Evolutionary conservation across 2,888 invertebrate genomes (phyloP).

Genomic region (Parnassius smintheus): DNA sequence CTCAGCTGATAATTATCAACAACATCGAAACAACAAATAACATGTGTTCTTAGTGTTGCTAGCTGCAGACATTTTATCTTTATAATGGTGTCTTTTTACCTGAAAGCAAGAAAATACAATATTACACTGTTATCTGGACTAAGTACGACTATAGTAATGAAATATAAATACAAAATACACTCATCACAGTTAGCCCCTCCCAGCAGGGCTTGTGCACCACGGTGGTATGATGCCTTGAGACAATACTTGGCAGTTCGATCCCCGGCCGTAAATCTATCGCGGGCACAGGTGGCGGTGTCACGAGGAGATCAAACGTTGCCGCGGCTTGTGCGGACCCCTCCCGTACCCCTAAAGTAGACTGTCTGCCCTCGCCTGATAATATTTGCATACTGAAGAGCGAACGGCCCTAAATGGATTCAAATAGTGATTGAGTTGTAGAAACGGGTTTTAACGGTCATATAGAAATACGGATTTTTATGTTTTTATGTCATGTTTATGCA

Average conservation of each 20-base stretch:
- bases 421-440: conserved; percentile 42
- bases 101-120: too few relatives aligned
- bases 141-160: background rate
- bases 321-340: conserved; percentile 46
- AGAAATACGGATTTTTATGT: background rate
- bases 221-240: conserved; percentile 28
- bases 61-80: too few relatives aligned
- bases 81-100: too few relatives aligned
- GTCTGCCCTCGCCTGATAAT: conserved; percentile 38
- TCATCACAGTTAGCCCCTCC: background rate
- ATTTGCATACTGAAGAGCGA: conserved; percentile 58
- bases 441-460: conserved; percentile 19
- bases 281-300: conserved; percentile 55
- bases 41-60: too few relatives aligned
- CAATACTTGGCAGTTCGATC: conserved; percentile 36
- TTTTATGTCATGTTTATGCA: too few relatives aligned
- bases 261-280: conserved; percentile 41
- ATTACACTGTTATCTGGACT: too few relatives aligned
- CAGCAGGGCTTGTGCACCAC: conserved; percentile 1
- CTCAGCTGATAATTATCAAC: too few relatives aligned
- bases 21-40: too few relatives aligned
- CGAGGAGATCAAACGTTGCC: conserved; percentile 61
- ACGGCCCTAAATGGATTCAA: conserved; percentile 38
- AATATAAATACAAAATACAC: background rate
- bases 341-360: conserved; percentile 26